Evolutionary conservation across 1,140 invertebrate genomes (phyloP).

Genomic region (Andricus grossulariae): DNA sequence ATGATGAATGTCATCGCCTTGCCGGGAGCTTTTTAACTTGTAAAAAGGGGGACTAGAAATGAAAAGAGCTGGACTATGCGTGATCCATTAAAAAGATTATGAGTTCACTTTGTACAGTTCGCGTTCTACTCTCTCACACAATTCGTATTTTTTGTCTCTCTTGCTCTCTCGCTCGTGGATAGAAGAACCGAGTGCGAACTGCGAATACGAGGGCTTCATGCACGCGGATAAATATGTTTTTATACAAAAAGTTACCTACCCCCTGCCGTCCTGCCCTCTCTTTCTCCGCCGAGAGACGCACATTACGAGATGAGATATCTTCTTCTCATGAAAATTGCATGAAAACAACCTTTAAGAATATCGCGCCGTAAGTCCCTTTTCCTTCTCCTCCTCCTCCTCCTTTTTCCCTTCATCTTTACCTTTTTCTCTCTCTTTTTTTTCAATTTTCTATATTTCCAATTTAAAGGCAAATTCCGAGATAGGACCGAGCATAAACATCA

Average conservation of each 20-base stretch:
- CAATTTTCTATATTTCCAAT: not conserved
- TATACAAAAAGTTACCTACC: conserved; percentile 62
- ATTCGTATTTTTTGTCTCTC: conserved; percentile 28
- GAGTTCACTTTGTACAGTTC: conserved; percentile 58
- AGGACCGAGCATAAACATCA: too few relatives aligned
- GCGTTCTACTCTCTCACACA: conserved; percentile 39
- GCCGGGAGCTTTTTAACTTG: conserved; percentile 35
- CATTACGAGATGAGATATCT: conserved; percentile 64
- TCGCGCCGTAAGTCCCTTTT: conserved; percentile 49
- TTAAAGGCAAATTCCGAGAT: too few relatives aligned
- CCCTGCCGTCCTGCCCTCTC: conserved; percentile 53
- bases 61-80: conserved; percentile 41
- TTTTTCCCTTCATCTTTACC: not conserved
- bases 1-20: conserved; percentile 30
- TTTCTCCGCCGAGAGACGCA: conserved; percentile 52
- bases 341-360: conserved; percentile 57
- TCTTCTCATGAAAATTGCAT: conserved; percentile 56
- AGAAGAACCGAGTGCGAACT: conserved; percentile 51
- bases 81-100: conserved; percentile 60
- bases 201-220: conserved; percentile 58
- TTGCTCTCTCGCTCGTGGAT: conserved; percentile 47
- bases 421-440: conserved; percentile 26
- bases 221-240: conserved; percentile 63
- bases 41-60: conserved; percentile 25
- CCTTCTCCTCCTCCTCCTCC: conserved; percentile 15